Base-by-base conservation (phyloP, 1,140 invertebrate genomes). In the Bombus fervidus region DNA sequence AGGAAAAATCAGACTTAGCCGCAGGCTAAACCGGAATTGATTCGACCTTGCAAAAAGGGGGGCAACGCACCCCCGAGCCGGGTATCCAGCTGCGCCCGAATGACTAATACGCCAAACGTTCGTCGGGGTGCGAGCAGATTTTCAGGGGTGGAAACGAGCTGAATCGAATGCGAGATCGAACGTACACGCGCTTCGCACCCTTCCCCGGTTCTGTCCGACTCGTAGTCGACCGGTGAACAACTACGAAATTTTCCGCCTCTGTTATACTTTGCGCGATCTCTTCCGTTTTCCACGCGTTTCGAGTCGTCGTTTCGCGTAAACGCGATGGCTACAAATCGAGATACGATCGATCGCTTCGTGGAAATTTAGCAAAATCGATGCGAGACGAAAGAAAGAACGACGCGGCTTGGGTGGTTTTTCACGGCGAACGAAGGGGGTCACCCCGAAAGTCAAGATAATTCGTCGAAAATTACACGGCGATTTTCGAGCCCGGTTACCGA, bases 91-190 rank as follows among this genome's bases (percentile, higher is more conserved):
- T 94, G 93, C 90, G 92, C 88, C 74, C 82, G 92, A 93, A 92
- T 94, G 93, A 94, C 93, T 93, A 94, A 93, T 94, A 93, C 93
- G 87, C 87, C 89, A 91, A 93, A 92, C 90, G 91, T 69, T 91
- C 83, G 34, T 91, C 92, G 91, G 92, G 92, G 92, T 93, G 91
- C 90, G 90, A 88, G 69, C 90, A 90, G 91, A 93, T 92, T 91
- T 93, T 74, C 81, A 89, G 86, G 88, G 90, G 87, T 83, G 81
- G 90, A 83, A 86, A 90, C 84, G 81, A 83, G 86, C 84, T 83
- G 85, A 82, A 83, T 86, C 85, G 87, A 87, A 88, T 88, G 75
- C 72, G 71, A 64, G 72, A 86, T 89, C 71, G 83, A 83, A 83
- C 18, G 66, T 86, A 85, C 83, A 78, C 68, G 83, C 41, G 75